Conservation (phyloP, 2,113 vertebrate species). For the Panthera tigris region DNA sequence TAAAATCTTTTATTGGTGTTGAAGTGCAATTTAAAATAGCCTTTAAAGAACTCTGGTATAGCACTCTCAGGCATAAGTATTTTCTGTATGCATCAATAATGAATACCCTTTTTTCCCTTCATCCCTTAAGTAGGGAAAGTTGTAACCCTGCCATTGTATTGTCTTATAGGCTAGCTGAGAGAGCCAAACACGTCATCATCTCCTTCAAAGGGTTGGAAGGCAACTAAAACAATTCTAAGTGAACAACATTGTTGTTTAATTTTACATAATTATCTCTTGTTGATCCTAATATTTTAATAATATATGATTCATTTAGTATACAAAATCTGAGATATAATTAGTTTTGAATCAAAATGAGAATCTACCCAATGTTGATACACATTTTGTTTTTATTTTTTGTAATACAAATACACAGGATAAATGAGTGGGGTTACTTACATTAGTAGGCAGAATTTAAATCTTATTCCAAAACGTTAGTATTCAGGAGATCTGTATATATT, state of each 20-base stretch:
- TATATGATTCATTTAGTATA: background rate
- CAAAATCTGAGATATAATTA: background rate
- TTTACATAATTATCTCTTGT: background rate
- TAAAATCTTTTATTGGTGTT: constrained; percentile 53
- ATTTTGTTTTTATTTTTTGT: background rate
- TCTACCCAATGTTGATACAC: background rate
- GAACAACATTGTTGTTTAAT: background rate
- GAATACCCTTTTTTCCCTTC: constrained; percentile 5
- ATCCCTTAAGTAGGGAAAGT: constrained; percentile 57
- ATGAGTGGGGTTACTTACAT: background rate
- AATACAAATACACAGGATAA: background rate
- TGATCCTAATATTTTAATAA: constrained; percentile 38
- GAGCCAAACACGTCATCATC: background rate
- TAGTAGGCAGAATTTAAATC: background rate
- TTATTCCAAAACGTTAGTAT: background rate
- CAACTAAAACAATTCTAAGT: constrained; percentile 33
- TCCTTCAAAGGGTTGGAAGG: background rate
- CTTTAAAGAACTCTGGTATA: constrained; percentile 42
- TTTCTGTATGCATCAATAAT: constrained; percentile 70
- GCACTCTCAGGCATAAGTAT: constrained; percentile 37
- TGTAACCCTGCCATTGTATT: constrained; percentile 55
- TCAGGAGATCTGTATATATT: background rate
- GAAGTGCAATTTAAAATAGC: constrained; percentile 70
- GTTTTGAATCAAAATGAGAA: constrained; percentile 26
- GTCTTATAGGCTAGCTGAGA: background rate